Conservation (phyloP, 2,113 vertebrate species). For the Acrocephalus kingi region DNA sequence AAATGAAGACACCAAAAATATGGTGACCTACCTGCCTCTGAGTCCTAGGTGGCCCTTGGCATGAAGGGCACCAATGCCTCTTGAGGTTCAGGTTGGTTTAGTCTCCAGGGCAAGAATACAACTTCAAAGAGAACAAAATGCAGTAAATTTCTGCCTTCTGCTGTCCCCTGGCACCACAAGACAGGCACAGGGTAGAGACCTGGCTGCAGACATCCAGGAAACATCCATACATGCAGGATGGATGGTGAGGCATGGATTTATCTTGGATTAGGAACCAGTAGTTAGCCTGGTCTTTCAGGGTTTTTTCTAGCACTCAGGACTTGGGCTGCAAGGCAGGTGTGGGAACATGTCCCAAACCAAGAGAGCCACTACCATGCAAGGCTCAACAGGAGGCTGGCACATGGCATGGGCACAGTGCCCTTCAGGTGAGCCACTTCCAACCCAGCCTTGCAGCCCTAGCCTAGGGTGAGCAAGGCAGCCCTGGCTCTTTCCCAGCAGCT, state of each 20-base stretch:
- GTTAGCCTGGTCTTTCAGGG: not conserved
- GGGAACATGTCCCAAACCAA: not conserved
- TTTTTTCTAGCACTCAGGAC: not conserved
- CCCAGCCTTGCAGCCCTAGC: not conserved
- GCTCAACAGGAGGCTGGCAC: accelerated
- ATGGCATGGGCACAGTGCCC: too few relatives aligned
- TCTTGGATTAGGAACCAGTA: not conserved
- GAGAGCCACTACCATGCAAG: accelerated
- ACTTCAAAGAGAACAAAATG: not conserved
- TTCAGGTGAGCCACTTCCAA: not conserved
- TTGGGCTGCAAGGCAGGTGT: not conserved
- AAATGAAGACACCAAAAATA: not conserved
- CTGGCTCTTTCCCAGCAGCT: not conserved
- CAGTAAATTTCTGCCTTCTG: not conserved
- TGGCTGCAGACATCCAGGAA: accelerated
- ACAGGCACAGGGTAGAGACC: not conserved
- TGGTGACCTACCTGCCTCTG: not conserved
- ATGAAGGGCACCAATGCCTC: not conserved
- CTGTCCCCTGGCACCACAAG: not conserved
- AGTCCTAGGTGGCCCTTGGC: not conserved
- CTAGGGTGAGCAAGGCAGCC: not conserved
- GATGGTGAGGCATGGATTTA: accelerated
- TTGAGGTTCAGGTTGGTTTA: not conserved
- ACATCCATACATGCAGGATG: accelerated
- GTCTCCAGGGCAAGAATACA: not conserved